phyloP scores from a whole-genome alignment of 2,888 invertebrate species.

The Rhyacophila evoluta region DNA sequence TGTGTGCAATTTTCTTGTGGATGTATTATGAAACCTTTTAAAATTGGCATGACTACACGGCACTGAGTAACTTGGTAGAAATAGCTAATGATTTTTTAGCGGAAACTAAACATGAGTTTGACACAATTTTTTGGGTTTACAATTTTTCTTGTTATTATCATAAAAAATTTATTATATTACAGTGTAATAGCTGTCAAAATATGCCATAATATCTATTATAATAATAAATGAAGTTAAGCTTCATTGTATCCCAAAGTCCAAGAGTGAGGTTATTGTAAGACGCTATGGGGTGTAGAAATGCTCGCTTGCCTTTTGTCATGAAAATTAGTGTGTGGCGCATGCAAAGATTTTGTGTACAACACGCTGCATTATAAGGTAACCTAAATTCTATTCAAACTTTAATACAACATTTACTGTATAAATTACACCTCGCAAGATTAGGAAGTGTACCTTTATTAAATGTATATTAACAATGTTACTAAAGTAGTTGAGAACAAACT shows the following conservation, averaged over 20 bases:
- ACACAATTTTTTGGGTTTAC: too few relatives aligned
- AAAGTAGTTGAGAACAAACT: not conserved
- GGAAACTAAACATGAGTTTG: too few relatives aligned
- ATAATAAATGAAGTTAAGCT: not conserved
- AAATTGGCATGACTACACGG: too few relatives aligned
- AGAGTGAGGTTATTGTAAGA: not conserved
- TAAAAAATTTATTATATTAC: too few relatives aligned
- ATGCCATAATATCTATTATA: too few relatives aligned
- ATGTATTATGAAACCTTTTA: too few relatives aligned
- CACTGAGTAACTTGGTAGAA: too few relatives aligned
- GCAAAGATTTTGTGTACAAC: constrained; percentile 12
- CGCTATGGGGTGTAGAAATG: not conserved
- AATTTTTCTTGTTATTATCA: too few relatives aligned
- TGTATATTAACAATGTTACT: constrained; percentile 17
- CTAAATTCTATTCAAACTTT: constrained; percentile 19
- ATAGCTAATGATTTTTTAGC: too few relatives aligned
- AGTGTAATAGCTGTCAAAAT: too few relatives aligned
- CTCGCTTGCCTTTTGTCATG: not conserved
- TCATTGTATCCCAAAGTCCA: not conserved
- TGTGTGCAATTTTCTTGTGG: too few relatives aligned
- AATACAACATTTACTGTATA: not conserved
- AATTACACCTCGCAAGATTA: constrained; percentile 12
- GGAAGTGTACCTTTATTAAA: constrained; percentile 22
- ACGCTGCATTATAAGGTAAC: constrained; percentile 22
- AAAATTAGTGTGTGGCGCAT: not conserved